Percentiles rank a stretch among this genome's conserved stretches.
phyloP scores from a whole-genome alignment of 2,113 vertebrate genomes.

The Pelusios castaneus region DNA sequence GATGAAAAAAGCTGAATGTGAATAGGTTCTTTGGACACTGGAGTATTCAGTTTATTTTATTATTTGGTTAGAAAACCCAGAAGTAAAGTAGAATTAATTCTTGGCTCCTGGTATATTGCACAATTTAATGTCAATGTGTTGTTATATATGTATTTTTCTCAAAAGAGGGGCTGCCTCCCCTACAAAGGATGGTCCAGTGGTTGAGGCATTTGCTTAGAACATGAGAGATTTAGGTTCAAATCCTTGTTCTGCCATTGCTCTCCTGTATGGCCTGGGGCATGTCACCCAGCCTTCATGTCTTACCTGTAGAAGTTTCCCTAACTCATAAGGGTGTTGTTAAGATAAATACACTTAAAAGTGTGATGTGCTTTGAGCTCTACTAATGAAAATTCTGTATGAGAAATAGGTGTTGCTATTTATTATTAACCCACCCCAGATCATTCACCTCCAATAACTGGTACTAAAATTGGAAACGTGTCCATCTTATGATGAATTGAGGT shows the following conservation, averaged over 20 bases:
- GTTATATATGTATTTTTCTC: neutral
- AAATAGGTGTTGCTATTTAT: no score
- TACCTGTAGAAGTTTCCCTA: no score
- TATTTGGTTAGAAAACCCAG: neutral
- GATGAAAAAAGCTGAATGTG: neutral
- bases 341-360: no score
- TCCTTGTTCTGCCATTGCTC: no score
- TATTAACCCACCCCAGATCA: neutral
- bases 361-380: no score
- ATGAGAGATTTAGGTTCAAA: no score
- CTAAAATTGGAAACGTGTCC: neutral
- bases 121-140: neutral
- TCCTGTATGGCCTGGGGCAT: no score
- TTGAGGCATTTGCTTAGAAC: no score
- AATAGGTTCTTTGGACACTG: neutral
- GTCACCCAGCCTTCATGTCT: no score
- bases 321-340: no score
- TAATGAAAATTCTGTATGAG: no score
- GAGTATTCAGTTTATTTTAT: neutral
- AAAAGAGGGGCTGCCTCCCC: neutral
- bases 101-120: rapidly evolving
- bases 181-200: no score
- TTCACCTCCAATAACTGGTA: neutral
- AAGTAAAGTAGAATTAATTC: neutral
- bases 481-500: neutral